Percentiles rank a stretch among this genome's conserved stretches.
Conservation (phyloP, 2,888 invertebrate genomes). For the Agonum fuliginosum region DNA sequence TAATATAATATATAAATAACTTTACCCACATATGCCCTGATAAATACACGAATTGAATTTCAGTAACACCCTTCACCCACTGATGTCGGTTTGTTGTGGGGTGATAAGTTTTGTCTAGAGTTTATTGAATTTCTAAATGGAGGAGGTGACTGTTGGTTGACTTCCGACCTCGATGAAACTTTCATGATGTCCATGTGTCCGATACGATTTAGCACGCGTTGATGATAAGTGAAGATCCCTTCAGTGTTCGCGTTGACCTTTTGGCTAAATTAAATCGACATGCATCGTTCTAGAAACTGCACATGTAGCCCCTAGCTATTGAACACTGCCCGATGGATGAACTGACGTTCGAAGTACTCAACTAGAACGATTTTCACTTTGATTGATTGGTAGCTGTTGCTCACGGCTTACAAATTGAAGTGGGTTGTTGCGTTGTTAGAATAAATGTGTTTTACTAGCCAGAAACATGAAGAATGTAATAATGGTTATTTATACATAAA, state of each 20-base stretch:
- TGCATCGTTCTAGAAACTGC: conserved; percentile 1
- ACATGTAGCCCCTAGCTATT: not conserved
- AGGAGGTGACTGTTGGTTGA: not conserved
- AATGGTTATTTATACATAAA: too few species aligned
- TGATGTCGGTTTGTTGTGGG: not conserved
- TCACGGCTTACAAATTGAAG: not conserved
- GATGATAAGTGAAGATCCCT: conserved; percentile 40
- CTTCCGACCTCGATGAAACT: conserved; percentile 33
- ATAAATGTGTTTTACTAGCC: too few species aligned
- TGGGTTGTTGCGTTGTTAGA: not conserved
- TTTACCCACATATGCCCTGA: too few species aligned
- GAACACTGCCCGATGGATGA: not conserved
- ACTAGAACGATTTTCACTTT: not conserved
- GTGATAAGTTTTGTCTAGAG: conserved; percentile 26
- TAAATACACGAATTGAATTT: too few species aligned
- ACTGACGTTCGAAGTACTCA: not conserved
- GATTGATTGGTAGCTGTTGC: not conserved
- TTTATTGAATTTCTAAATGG: conserved; percentile 52
- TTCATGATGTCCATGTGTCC: conserved; percentile 46
- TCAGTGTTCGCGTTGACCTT: conserved; percentile 12
- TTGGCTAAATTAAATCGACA: conserved; percentile 22
- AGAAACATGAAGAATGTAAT: too few species aligned
- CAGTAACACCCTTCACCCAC: conserved; percentile 1
- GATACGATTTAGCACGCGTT: conserved; percentile 20
- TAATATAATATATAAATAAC: too few species aligned